phyloP scores from a whole-genome alignment of 1,140 invertebrate genomes.

The Rhagoletis zephyria region DNA sequence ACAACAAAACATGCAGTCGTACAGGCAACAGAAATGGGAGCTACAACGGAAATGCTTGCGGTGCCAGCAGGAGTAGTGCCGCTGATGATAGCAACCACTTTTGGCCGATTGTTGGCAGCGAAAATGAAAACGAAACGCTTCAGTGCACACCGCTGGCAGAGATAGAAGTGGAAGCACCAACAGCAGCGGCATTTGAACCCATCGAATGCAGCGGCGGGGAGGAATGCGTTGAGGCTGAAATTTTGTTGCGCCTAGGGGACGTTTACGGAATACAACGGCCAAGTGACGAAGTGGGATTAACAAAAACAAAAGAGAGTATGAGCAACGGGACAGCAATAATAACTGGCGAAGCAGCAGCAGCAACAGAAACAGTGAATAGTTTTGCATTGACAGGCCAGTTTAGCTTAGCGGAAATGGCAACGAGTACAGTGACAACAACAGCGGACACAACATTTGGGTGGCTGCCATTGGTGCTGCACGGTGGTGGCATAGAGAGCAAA shows the following conservation, averaged over 20 bases:
- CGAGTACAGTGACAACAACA: not conserved
- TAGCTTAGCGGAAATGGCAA: not conserved
- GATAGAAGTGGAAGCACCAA: not conserved
- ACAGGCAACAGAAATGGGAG: not conserved
- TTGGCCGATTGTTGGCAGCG: constrained; percentile 31
- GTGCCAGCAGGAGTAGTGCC: not conserved
- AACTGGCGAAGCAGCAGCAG: not conserved
- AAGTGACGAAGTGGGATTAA: not conserved
- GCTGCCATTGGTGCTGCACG: not conserved
- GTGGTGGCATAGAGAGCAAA: constrained; percentile 30
- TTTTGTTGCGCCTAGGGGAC: not conserved
- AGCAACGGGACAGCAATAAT: not conserved
- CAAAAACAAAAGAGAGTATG: constrained; percentile 11
- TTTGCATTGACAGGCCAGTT: not conserved
- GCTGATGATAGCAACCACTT: not conserved
- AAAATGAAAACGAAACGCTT: not conserved
- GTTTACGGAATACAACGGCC: not conserved
- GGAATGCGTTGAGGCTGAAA: not conserved
- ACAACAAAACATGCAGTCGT: not conserved
- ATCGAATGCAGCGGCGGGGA: constrained; percentile 13
- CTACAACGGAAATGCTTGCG: constrained; percentile 27
- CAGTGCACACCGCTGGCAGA: not conserved
- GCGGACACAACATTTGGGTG: constrained; percentile 14
- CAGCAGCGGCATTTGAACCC: constrained; percentile 12
- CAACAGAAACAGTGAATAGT: not conserved